Conservation (phyloP, 2,113 vertebrate species). For the Etheostoma cragini region DNA sequence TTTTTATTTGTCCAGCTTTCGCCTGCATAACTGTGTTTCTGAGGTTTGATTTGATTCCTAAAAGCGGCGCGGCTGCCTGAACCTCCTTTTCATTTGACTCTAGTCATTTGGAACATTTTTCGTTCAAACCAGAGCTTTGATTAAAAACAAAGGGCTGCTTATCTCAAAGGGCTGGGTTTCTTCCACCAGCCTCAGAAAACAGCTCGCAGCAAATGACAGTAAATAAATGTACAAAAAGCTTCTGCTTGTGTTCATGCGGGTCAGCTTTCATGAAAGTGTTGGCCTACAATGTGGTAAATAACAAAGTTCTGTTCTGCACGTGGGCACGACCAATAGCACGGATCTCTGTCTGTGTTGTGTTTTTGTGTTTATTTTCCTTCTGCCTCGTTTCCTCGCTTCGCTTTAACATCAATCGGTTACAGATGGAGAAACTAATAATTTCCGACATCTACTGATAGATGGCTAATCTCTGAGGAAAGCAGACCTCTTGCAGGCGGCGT, state of each 20-base stretch:
- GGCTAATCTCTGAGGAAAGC: constrained; percentile 71
- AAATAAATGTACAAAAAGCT: constrained; percentile 74
- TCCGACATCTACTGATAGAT: constrained; percentile 70
- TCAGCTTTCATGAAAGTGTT: constrained; percentile 64
- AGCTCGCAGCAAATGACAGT: constrained; percentile 74
- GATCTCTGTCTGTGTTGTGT: constrained; percentile 44
- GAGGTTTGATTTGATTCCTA: constrained; percentile 72
- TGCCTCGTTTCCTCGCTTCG: constrained; percentile 45
- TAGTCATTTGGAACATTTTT: constrained; percentile 76
- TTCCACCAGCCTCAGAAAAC: constrained; percentile 74
- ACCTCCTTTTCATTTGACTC: constrained; percentile 72
- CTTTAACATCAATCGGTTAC: constrained; percentile 58
- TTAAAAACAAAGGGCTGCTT: constrained; percentile 80
- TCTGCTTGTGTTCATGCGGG: constrained; percentile 66
- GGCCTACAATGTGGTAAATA: constrained; percentile 53
- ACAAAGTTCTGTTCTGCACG: constrained; percentile 61
- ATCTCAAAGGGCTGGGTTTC: constrained; percentile 80
- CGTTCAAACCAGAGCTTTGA: constrained; percentile 78
- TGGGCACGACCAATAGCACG: constrained; percentile 43
- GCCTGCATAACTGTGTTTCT: constrained; percentile 30
- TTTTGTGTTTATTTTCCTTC: constrained; percentile 24
- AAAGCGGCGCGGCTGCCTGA: constrained; percentile 55
- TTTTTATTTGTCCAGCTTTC: constrained; percentile 13
- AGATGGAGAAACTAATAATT: constrained; percentile 72
- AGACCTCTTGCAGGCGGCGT: constrained; percentile 54